Conservation (phyloP, 2,797 vertebrate species). For the Gallirallus australis region DNA sequence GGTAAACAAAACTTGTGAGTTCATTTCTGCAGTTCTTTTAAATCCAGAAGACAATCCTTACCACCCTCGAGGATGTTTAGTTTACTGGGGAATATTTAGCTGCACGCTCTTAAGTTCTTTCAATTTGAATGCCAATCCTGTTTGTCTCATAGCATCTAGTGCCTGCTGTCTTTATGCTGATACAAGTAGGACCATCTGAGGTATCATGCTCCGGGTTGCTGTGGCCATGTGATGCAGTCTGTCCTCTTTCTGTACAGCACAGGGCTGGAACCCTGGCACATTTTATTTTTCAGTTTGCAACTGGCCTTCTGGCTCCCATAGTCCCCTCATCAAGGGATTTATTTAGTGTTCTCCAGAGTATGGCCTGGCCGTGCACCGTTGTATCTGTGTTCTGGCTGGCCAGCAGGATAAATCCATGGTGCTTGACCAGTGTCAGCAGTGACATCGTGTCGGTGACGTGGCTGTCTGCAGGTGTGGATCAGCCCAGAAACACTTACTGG, state of each 20-base stretch:
- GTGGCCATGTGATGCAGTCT: rapidly evolving
- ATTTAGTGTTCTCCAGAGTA: background rate
- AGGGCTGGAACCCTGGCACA: background rate
- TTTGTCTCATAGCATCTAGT: background rate
- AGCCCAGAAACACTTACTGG: background rate
- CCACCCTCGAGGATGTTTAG: background rate
- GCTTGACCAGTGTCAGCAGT: background rate
- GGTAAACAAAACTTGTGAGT: background rate
- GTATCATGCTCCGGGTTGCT: background rate
- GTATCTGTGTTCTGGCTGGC: background rate
- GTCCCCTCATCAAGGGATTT: background rate
- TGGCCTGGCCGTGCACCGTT: background rate
- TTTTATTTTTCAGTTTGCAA: background rate
- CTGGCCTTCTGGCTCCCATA: background rate
- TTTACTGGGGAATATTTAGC: background rate
- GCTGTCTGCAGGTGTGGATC: background rate
- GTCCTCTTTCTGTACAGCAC: background rate
- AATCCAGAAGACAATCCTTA: background rate
- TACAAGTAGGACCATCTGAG: background rate
- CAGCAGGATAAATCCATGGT: too few species aligned
- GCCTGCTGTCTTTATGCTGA: background rate
- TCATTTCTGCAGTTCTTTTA: background rate
- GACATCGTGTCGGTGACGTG: background rate
- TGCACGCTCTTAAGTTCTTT: background rate
- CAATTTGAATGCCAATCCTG: background rate